Percentiles rank a stretch among this genome's conserved stretches.
These are phyloP conservation scores for Orestias chungarensis DNA, from an alignment of 2,797 vertebrate species.

Conservation along the genomic window DNA sequence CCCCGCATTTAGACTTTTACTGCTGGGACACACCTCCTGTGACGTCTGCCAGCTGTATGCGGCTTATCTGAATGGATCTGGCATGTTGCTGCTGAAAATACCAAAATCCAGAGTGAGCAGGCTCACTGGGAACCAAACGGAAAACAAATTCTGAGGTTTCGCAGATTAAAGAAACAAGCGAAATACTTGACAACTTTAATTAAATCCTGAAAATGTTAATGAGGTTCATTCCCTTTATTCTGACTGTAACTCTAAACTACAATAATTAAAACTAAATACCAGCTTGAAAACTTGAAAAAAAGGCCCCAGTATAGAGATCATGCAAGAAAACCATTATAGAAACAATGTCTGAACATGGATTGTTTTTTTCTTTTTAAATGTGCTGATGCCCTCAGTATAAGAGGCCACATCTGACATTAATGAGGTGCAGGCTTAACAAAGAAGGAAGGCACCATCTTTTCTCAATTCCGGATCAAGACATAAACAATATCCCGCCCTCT, in stretches of 20 bases:
- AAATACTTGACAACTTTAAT: background rate
- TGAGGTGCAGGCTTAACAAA: constrained; percentile 57
- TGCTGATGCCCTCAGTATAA: constrained; percentile 33
- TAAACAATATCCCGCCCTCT: constrained; percentile 63
- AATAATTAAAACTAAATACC: constrained; percentile 32
- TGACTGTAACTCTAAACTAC: constrained; percentile 25
- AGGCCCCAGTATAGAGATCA: constrained; percentile 32
- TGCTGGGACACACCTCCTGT: constrained; percentile 53
- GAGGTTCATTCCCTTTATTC: background rate
- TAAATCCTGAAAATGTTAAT: background rate
- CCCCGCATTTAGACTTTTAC: constrained; percentile 53
- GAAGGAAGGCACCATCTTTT: constrained; percentile 55
- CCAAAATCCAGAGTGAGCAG: constrained; percentile 22
- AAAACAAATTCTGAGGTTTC: background rate
- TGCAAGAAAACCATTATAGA: constrained; percentile 30
- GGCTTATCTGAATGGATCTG: constrained; percentile 44
- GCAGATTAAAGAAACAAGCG: background rate
- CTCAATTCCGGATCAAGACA: constrained; percentile 61
- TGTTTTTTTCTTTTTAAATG: too few species aligned
- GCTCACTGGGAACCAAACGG: constrained; percentile 1
- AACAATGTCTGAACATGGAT: constrained; percentile 30
- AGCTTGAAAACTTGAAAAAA: constrained; percentile 42
- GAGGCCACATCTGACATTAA: constrained; percentile 70
- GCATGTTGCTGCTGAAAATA: constrained; percentile 24
- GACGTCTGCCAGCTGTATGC: constrained; percentile 50